Base-by-base conservation (phyloP, 2,888 invertebrate genomes). In the Sclerodermus sp. region DNA sequence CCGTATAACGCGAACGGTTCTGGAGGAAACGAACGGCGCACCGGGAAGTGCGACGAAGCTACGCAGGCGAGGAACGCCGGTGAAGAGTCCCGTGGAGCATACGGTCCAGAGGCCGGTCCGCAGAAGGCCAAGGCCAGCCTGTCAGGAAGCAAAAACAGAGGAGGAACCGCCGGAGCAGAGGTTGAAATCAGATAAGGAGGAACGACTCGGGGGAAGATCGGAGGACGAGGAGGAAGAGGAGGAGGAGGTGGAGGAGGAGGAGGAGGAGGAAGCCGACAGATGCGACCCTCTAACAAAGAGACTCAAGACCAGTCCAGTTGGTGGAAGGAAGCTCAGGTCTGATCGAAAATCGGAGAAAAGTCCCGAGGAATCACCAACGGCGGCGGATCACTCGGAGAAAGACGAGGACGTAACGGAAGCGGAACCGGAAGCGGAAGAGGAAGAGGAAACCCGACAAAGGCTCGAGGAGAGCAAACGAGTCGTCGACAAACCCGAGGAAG, bases 1-100 rank as follows among this genome's bases (percentile, higher is more conserved):
- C 49, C 67, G 74, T n/a, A 67, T 71, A 10, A 58, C 68, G 1
- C 63, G 74, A 14, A 69, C 74, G 10, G 73, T 77, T 14, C 59
- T 76, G 32, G 77, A 74, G 31, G 76, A 77, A 45, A 68, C 76
- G 6, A 76, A 73, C 51, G 68, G 64, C 44, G 62, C 67, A 16
- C 57, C 72, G 15, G 62, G 68, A 5, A 68, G 69, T 42, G 62
- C 67, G 9, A 51, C 72, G 9, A 77, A 77, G 52, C 59, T 77
- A 41, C 70, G 77, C 1, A 71, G 70, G 57, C 69, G 74, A 2
- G 65, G 63, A 1, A 53, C 64, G 3, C 49, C 66, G 15, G 66
- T 65, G 6, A 72, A 68, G 46, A 70, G 57, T 30, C 62, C 67
- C 6, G 62, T 63, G 16, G 58, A 69, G 58, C 60, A 42, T 42